phyloP scores from a whole-genome alignment of 2,113 vertebrate genomes.

The Formicarius rufipectus region DNA sequence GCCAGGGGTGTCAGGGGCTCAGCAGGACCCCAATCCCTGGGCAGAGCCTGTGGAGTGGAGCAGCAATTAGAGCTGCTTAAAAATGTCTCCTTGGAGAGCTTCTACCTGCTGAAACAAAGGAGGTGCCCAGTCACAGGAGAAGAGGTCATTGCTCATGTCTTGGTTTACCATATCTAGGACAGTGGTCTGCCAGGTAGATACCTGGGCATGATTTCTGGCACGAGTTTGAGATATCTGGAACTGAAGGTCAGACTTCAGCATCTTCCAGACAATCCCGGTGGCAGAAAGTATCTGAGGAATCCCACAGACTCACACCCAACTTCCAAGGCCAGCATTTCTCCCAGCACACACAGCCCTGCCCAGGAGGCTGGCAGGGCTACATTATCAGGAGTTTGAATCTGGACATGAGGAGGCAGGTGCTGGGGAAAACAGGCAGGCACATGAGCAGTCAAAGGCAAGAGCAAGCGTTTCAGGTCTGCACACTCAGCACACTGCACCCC shows the following conservation, averaged over 20 bases:
- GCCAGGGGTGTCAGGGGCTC: neutral
- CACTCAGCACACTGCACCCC: conserved; percentile 37
- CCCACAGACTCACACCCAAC: conserved; percentile 32
- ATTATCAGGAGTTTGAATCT: conserved; percentile 55
- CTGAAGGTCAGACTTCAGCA: neutral
- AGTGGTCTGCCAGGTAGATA: neutral
- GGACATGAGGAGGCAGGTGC: conserved; percentile 67
- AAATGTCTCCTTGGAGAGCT: neutral
- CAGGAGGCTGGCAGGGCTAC: conserved; percentile 55
- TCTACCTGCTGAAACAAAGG: neutral
- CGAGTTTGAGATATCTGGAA: neutral
- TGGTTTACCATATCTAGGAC: neutral
- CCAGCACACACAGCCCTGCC: conserved; percentile 52
- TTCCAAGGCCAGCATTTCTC: conserved; percentile 48
- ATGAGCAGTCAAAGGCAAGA: conserved; percentile 54
- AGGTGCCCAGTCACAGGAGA: neutral
- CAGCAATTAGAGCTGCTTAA: neutral
- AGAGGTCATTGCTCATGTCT: neutral
- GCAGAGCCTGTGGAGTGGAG: neutral
- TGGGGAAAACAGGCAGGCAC: conserved; percentile 59
- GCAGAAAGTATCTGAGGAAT: conserved; percentile 47
- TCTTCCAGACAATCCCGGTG: neutral
- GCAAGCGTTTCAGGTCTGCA: conserved; percentile 55
- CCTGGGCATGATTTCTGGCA: neutral
- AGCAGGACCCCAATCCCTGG: neutral